Base-by-base conservation (phyloP, 2,888 invertebrate species). In the Andrena bicolor region DNA sequence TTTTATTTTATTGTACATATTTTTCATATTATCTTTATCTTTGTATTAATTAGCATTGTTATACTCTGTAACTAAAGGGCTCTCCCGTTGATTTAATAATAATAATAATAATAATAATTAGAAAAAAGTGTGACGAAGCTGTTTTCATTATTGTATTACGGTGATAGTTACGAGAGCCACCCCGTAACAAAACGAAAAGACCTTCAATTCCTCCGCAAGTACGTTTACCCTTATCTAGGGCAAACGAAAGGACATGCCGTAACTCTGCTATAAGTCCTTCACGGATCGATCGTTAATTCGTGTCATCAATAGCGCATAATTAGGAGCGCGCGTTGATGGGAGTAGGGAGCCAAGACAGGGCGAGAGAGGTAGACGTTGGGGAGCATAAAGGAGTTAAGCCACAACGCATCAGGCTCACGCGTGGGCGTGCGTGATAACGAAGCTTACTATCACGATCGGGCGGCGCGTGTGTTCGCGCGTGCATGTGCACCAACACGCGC, bases 351-450 rank as follows among this genome's bases (percentile, higher is more conserved):
- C 23, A n/a, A 65, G 70, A 23, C 30, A 30, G 60, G 23, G 73
- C 6, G 49, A 73, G 76, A 35, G 65, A 56, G 48, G 70, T 60
- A 51, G 75, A 56, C 53, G 53, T 68, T 10, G 58, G 80, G 78
- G 66, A 71, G 77, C 83, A 84, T 86, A 86, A 88, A 88, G 88
- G 88, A 88, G 82, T 85, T 88, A 88, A 88, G 88, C 88, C 85
- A 78, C 74, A 68, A 77, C 76, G 69, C 76, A 82, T 83, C 80
- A 70, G 65, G 84, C 84, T 86, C 84, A 81, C 87, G 89, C 88
- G 88, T 90, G 90, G 90, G 82, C 87, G 87, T 86, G 86, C 87
- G 88, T 89, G 90, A 90, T 90, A 90, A 90, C 90, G 89, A 90
- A 88, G 90, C 90, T 90, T 90, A 90, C 88, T 80, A 86, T 80